Evolutionary conservation across 30 jellyfish, hydroid and myxozoan genomes (phyloP).

Genomic region (Clytia hemisphaerica): DNA sequence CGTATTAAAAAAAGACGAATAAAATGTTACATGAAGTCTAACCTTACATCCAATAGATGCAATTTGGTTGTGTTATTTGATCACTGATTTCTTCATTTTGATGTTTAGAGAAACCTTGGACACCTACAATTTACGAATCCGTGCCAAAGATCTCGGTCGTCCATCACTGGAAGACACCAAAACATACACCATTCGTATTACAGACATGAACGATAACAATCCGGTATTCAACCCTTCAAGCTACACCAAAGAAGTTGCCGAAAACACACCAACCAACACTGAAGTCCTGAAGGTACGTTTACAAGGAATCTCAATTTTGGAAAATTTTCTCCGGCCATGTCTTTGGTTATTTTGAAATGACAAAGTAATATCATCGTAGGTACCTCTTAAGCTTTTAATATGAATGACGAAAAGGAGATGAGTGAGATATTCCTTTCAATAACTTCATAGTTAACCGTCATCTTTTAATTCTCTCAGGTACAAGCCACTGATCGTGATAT

Average conservation of each 20-base stretch:
- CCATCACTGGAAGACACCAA: constrained; percentile 62
- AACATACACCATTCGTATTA: constrained; percentile 32
- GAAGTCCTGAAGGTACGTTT: neutral
- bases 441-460: neutral
- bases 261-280: constrained; percentile 40
- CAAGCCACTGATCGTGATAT: constrained; percentile 65
- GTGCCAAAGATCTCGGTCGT: constrained; percentile 52
- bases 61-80: too few species aligned
- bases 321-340: neutral
- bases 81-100: neutral
- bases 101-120: constrained; percentile 61
- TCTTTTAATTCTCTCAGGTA: constrained; percentile 30
- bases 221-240: constrained; percentile 52
- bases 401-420: neutral
- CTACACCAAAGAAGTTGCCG: constrained; percentile 42
- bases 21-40: too few species aligned
- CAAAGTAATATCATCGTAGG: too few species aligned
- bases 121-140: constrained; percentile 36
- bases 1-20: too few species aligned
- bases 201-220: constrained; percentile 61
- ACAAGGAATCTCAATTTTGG: too few species aligned
- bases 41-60: too few species aligned
- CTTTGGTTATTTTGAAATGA: too few species aligned
- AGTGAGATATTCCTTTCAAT: neutral
- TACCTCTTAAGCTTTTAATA: too few species aligned